These are phyloP conservation scores for Myrmecobius fasciatus DNA, from an alignment of 2,113 vertebrate genomes.

Conservation along the genomic window DNA sequence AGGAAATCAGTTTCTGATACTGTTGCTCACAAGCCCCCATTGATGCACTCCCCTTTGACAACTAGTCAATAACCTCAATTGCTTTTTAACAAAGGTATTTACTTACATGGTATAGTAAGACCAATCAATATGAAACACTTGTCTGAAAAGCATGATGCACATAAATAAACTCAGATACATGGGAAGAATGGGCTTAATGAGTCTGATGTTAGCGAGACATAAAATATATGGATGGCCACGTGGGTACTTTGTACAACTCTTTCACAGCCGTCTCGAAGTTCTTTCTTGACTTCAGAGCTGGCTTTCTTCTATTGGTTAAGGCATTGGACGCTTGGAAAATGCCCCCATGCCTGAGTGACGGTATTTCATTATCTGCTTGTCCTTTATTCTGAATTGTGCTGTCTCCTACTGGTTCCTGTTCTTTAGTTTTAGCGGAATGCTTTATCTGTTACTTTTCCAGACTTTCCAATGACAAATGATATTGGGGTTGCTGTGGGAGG, in stretches of 20 bases:
- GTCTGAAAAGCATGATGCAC: neutral
- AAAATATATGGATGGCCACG: neutral
- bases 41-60: neutral
- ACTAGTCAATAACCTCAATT: neutral
- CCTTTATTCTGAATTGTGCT: too few relatives aligned
- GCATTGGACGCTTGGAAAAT: too few relatives aligned
- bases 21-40: neutral
- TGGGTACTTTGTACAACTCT: neutral
- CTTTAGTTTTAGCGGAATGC: too few relatives aligned
- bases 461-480: too few relatives aligned
- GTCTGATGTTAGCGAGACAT: neutral
- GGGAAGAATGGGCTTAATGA: neutral
- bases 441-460: too few relatives aligned
- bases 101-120: neutral
- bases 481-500: neutral
- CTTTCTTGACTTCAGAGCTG: neutral
- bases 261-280: neutral
- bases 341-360: too few relatives aligned
- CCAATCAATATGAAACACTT: neutral
- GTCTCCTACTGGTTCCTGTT: too few relatives aligned
- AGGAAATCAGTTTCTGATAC: neutral
- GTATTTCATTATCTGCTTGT: too few relatives aligned
- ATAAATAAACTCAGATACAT: neutral
- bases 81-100: neutral
- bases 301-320: neutral